Conservation (phyloP, 2,113 vertebrate species). For the Camelus bactrianus region DNA sequence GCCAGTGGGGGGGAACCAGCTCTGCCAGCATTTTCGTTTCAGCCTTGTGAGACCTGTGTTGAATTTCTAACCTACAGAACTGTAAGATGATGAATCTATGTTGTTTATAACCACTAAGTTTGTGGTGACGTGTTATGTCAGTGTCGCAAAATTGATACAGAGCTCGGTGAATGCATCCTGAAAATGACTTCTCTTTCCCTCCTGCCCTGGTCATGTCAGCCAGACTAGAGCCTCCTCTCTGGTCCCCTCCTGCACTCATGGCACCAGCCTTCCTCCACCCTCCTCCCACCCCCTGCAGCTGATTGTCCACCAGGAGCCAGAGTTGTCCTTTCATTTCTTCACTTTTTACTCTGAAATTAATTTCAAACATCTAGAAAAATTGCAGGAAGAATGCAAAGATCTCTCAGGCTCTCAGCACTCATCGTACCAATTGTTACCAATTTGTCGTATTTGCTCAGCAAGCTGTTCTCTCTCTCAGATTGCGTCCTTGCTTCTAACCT, state of each 20-base stretch:
- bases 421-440: accelerated
- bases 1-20: neutral
- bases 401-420: neutral
- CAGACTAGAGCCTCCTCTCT: neutral
- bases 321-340: neutral
- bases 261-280: neutral
- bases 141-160: neutral
- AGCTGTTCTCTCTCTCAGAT: neutral
- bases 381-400: neutral
- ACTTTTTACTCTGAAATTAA: neutral
- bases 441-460: no score
- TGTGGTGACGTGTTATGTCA: neutral
- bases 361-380: neutral
- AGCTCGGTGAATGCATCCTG: neutral
- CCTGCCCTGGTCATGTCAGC: neutral
- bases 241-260: accelerated
- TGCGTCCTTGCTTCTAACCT: neutral
- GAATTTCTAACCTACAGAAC: neutral
- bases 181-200: neutral
- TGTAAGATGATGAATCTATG: neutral
- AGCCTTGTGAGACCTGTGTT: neutral
- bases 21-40: neutral
- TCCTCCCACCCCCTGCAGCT: neutral
- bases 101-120: neutral
- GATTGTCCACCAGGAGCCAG: neutral